These are phyloP conservation scores for Hafferia zeledoni DNA, from an alignment of 2,797 vertebrate genomes.

Conservation along the genomic window DNA sequence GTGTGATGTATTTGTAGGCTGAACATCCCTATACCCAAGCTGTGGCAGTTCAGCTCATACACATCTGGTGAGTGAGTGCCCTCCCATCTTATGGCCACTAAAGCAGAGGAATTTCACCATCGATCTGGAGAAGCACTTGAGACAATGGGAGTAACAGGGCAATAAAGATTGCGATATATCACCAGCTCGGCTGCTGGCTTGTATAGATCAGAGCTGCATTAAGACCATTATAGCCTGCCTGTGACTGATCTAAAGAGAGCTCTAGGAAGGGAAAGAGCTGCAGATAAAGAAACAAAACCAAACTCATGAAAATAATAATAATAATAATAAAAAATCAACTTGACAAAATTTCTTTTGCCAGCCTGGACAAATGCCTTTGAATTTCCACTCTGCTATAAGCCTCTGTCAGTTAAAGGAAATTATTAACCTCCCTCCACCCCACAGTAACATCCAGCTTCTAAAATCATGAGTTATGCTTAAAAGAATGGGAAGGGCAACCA, in stretches of 20 bases:
- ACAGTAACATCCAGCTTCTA: neutral
- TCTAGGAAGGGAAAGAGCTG: neutral
- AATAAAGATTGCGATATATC: conserved; percentile 65
- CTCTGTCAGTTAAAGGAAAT: neutral
- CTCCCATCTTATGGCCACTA: conserved; percentile 1
- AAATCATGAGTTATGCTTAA: neutral
- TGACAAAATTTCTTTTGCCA: neutral
- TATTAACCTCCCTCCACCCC: neutral
- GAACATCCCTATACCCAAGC: neutral
- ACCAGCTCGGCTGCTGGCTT: conserved; percentile 1
- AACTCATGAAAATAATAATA: neutral
- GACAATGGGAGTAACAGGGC: conserved; percentile 71
- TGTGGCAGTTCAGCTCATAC: conserved; percentile 13
- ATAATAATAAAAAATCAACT: neutral
- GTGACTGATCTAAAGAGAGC: neutral
- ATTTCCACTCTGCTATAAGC: neutral
- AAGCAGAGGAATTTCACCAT: conserved; percentile 53
- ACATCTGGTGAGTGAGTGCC: conserved; percentile 26
- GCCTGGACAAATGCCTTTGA: neutral
- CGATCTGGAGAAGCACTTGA: conserved; percentile 71
- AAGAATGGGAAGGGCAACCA: neutral
- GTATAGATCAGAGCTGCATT: conserved; percentile 48
- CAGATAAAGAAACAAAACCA: neutral
- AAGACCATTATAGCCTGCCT: conserved; percentile 32
- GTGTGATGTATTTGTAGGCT: neutral